Percentiles rank a stretch among this genome's conserved stretches.
Evolutionary conservation across 2,113 vertebrate species (phyloP).

Genomic region (Tachysurus vachellii): DNA sequence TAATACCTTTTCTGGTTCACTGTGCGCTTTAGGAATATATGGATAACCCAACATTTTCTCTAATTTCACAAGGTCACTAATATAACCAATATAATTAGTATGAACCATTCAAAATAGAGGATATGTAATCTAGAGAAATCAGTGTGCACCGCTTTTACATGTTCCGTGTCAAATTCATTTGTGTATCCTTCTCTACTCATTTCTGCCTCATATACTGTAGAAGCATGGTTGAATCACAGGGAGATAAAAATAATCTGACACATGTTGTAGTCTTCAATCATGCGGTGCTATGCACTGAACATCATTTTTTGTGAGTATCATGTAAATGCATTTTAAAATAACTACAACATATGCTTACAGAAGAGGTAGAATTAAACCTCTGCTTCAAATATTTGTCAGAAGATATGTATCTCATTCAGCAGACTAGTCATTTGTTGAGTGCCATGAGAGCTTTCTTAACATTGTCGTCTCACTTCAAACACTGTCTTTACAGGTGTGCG

Average conservation of each 20-base stretch:
- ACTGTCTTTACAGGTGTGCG: neutral
- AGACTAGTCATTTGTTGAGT: neutral
- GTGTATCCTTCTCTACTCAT: neutral
- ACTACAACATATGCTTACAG: neutral
- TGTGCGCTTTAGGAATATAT: neutral
- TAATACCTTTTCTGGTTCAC: neutral
- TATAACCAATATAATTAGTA: neutral
- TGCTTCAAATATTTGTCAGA: constrained; percentile 45
- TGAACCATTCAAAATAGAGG: neutral
- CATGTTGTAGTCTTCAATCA: neutral
- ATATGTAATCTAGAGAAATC: constrained; percentile 20
- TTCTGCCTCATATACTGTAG: neutral
- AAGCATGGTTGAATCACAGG: neutral
- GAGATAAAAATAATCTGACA: neutral
- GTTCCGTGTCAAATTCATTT: neutral
- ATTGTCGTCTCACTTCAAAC: neutral
- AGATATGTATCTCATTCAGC: constrained; percentile 56
- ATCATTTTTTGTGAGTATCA: constrained; percentile 35
- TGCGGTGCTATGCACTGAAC: neutral
- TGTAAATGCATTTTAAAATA: neutral
- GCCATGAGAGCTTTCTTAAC: neutral
- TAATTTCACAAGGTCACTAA: neutral
- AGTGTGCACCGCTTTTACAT: neutral
- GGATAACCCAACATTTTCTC: constrained; percentile 9
- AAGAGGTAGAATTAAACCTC: neutral